phyloP scores from a whole-genome alignment of 2,113 vertebrate genomes.

The Rhabdornis inornatus region DNA sequence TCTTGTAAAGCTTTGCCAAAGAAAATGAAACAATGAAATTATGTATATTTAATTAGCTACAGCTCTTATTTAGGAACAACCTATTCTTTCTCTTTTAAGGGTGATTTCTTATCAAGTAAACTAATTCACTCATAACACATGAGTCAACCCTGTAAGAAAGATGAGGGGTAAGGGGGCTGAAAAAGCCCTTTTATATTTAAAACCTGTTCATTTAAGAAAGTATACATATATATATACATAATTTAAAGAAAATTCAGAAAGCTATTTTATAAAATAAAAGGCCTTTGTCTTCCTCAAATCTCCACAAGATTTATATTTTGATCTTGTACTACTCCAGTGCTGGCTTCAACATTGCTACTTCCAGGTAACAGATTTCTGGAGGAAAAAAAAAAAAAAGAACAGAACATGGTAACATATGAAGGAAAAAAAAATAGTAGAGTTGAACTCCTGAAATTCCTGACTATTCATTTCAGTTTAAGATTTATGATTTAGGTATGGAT shows the following conservation, averaged over 20 bases:
- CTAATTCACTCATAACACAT: slow-evolving; percentile 8
- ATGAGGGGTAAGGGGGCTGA: fast-evolving
- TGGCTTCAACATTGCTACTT: neutral
- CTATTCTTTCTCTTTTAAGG: slow-evolving; percentile 16
- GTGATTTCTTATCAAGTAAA: slow-evolving; percentile 40
- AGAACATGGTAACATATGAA: neutral
- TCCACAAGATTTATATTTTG: fast-evolving
- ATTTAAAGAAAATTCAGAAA: neutral
- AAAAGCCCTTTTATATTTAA: neutral
- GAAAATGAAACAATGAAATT: slow-evolving; percentile 67
- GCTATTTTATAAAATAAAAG: neutral
- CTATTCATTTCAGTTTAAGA: neutral
- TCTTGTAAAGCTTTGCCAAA: slow-evolving; percentile 57
- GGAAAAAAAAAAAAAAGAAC: neutral
- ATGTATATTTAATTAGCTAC: slow-evolving; percentile 70
- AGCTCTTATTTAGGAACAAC: slow-evolving; percentile 54
- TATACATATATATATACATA: neutral
- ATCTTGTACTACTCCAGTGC: neutral
- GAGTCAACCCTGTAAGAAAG: neutral
- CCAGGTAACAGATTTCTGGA: neutral
- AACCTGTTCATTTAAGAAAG: neutral
- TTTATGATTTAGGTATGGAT: neutral
- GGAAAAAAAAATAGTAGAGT: neutral
- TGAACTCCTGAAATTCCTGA: neutral
- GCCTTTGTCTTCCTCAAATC: neutral